Base-by-base conservation (phyloP, 2,113 vertebrate species). In the Progne subis region DNA sequence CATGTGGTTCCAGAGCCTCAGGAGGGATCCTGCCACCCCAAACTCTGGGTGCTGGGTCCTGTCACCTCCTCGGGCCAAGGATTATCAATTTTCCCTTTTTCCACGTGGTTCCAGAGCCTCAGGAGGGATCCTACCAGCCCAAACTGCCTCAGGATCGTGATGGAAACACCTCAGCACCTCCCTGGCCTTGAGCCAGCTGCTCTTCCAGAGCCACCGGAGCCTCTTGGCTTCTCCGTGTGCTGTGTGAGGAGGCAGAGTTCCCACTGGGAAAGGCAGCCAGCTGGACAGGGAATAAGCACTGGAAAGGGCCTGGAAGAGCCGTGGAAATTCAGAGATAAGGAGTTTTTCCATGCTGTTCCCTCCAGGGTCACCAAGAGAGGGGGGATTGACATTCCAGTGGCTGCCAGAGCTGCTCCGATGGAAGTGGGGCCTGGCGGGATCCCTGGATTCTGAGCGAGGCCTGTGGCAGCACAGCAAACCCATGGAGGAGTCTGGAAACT, bases 311-410 rank as follows among this genome's bases (percentile, higher is more conserved):
- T 76, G 61, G 23, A 53, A 53, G 49, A 67, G 53, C 34, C 28
- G 0, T 8, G 52, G 9, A 16, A 39, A 71, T 53, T 1, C 63
- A 65, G 86, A 81, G 86, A 86, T 43, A 69, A 88, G 39, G 69
- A 21, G 11, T 8, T n/a, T 26, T n/a, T 18, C n/a, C 46, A 1
- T 0, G 7, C 63, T 17, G 6, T 5, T 70, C 53, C 78, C 61
- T 57, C 19, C 50, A 5, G 47, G 9, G 1, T 46, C 79, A 65
- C 4, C 53, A 19, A 25, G 12, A 5, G 52, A 29, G 8, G 5
- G 2, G 8, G 49, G 56, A 12, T 13, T 74, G 24, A 6, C 3
- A 0, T 31, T 29, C 72, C 72, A 71, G 49, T 19, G 61, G 46
- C 57, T 67, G 67, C 91, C 47, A 1, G 84, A 76, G 82, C 82